phyloP scores from a whole-genome alignment of 2,797 vertebrate genomes.

The Anableps anableps region DNA sequence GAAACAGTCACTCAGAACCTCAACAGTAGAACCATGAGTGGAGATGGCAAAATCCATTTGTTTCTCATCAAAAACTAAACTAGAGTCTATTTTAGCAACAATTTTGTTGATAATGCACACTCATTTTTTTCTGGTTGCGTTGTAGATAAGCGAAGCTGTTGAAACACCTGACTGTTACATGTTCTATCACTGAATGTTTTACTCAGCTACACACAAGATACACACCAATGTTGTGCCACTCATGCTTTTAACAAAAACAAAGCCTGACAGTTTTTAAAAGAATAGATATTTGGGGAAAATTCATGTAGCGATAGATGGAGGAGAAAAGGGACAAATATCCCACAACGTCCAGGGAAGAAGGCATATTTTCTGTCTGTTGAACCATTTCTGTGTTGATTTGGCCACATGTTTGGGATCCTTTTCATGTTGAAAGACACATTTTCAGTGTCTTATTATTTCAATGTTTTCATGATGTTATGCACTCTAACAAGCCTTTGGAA shows the following conservation, averaged over 20 bases:
- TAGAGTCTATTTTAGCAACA: conserved; percentile 61
- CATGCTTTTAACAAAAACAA: neutral
- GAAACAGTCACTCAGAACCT: conserved; percentile 43
- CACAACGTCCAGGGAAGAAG: neutral
- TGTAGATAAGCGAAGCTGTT: conserved; percentile 26
- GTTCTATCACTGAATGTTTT: conserved; percentile 19
- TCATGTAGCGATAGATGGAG: neutral
- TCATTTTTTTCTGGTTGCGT: conserved; percentile 41
- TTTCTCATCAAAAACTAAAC: conserved; percentile 64
- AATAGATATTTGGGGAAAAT: neutral
- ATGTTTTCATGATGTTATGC: neutral
- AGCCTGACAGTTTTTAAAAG: neutral
- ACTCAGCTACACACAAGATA: neutral
- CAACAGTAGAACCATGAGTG: conserved; percentile 44
- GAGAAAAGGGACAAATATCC: neutral
- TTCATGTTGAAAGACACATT: neutral
- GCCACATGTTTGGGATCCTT: neutral
- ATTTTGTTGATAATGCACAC: conserved; percentile 46
- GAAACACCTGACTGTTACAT: conserved; percentile 17
- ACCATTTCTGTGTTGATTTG: neutral
- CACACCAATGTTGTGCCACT: neutral
- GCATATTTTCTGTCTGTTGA: neutral
- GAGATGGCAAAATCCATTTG: conserved; percentile 56
- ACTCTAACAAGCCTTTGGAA: neutral
- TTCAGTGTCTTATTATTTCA: neutral